phyloP scores from a whole-genome alignment of 2,888 invertebrate species.

The Eilema griseolum region DNA sequence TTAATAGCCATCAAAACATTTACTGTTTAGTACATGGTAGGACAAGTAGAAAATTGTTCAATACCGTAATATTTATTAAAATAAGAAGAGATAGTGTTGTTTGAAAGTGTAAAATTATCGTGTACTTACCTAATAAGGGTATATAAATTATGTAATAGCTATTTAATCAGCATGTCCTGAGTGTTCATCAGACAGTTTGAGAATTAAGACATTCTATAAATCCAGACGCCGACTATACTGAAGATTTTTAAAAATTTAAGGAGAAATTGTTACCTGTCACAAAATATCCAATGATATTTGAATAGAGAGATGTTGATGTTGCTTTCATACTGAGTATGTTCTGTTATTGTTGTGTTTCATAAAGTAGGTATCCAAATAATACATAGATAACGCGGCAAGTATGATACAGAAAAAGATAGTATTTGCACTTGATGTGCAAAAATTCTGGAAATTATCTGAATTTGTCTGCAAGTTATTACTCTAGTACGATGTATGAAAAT shows the following conservation, averaged over 20 bases:
- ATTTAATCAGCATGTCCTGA: neutral
- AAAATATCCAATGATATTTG: neutral
- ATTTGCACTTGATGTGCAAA: neutral
- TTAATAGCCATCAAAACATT: constrained; percentile 54
- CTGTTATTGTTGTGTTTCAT: too few relatives aligned
- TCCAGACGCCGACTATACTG: neutral
- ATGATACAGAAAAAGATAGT: neutral
- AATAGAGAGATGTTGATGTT: neutral
- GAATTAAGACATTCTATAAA: neutral
- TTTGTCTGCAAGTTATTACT: neutral
- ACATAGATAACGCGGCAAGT: too few relatives aligned
- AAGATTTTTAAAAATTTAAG: neutral
- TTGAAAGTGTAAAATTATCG: constrained; percentile 37
- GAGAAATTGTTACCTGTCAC: neutral
- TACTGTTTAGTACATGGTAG: constrained; percentile 63
- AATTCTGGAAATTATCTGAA: neutral
- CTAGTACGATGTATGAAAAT: neutral
- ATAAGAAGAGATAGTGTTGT: constrained; percentile 49
- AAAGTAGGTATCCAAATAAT: too few relatives aligned
- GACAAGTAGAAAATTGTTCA: constrained; percentile 68
- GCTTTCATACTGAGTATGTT: neutral
- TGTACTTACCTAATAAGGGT: constrained; percentile 32
- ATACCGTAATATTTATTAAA: constrained; percentile 57
- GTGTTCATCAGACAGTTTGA: neutral
- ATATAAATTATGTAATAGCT: neutral